These are phyloP conservation scores for Aurelia aurita complex sp. Pacific DNA, from an alignment of 30 jellyfish, hydroid and myxozoan genomes.

Conservation along the genomic window DNA sequence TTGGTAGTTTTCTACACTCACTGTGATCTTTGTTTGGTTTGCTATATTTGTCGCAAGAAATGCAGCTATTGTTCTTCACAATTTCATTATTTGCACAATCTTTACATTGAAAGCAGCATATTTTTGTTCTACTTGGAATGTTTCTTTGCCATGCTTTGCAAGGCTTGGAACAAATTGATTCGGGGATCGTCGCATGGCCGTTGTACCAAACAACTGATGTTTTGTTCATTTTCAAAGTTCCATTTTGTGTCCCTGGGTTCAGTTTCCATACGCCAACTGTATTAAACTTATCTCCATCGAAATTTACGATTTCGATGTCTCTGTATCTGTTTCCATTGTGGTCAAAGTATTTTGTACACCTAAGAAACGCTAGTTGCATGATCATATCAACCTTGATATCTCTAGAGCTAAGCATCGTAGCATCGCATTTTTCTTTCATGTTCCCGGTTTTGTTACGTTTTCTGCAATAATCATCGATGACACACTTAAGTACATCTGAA, in stretches of 20 bases:
- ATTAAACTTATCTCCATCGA: constrained; percentile 10
- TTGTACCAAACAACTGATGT: constrained; percentile 15
- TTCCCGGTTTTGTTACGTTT: not conserved
- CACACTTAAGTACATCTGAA: constrained; percentile 9
- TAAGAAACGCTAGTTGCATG: too few relatives aligned
- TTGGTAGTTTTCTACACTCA: constrained; percentile 10
- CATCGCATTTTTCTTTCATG: not conserved
- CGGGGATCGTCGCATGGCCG: constrained; percentile 4
- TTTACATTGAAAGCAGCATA: constrained; percentile 55
- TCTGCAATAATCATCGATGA: not conserved
- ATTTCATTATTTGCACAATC: constrained; percentile 20
- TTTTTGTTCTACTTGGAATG: not conserved
- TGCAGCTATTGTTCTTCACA: constrained; percentile 45
- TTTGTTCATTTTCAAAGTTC: not conserved
- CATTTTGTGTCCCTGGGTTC: too few relatives aligned
- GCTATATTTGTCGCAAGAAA: constrained; percentile 5
- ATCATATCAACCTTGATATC: not conserved
- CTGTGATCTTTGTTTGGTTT: constrained; percentile 7
- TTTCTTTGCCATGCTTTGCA: constrained; percentile 29
- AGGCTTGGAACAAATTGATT: constrained; percentile 40
- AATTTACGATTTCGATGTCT: constrained; percentile 13
- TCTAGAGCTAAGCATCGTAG: not conserved
- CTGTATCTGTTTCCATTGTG: constrained; percentile 8
- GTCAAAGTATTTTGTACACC: not conserved
- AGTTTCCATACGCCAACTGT: constrained; percentile 19